These are phyloP conservation scores for Junonia oenone DNA, from an alignment of 2,888 invertebrate species.

Conservation along the genomic window DNA sequence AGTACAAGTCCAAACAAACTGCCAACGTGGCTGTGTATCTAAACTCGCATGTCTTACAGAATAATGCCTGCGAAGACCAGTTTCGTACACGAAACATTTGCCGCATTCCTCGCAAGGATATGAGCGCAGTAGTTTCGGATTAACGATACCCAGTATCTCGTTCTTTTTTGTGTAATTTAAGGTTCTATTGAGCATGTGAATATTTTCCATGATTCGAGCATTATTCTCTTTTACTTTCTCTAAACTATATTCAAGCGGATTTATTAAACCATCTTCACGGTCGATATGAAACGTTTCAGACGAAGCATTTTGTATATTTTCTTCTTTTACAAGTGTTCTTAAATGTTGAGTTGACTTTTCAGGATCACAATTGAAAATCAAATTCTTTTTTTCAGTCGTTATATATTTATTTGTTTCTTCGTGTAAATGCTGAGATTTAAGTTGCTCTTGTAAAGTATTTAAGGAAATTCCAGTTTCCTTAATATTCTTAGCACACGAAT, in stretches of 20 bases:
- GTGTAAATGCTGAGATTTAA: conserved; percentile 1
- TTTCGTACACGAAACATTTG: conserved; percentile 70
- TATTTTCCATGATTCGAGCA: conserved; percentile 71
- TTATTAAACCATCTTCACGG: conserved; percentile 23
- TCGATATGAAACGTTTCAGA: not conserved
- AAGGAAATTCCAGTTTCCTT: conserved; percentile 30
- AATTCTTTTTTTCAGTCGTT: not conserved
- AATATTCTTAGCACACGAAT: conserved; percentile 53
- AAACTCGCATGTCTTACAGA: conserved; percentile 53
- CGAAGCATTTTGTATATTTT: not conserved
- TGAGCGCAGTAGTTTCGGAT: conserved; percentile 53
- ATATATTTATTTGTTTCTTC: not conserved
- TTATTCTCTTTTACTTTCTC: conserved; percentile 72
- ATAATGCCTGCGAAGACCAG: conserved; percentile 63
- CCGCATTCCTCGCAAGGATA: conserved; percentile 66
- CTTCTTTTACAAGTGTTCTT: not conserved
- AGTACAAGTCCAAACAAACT: conserved; percentile 70
- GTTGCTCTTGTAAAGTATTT: conserved; percentile 9
- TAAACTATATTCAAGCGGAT: conserved; percentile 62
- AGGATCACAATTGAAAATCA: not conserved
- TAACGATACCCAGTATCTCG: conserved; percentile 55
- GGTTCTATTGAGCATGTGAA: conserved; percentile 65
- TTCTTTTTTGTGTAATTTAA: conserved; percentile 68
- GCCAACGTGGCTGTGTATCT: conserved; percentile 61
- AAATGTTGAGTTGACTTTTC: conserved; percentile 1